These are phyloP conservation scores for Montipora efflorescens DNA, from an alignment of 64 coral and sea anemone species.

Conservation along the genomic window DNA sequence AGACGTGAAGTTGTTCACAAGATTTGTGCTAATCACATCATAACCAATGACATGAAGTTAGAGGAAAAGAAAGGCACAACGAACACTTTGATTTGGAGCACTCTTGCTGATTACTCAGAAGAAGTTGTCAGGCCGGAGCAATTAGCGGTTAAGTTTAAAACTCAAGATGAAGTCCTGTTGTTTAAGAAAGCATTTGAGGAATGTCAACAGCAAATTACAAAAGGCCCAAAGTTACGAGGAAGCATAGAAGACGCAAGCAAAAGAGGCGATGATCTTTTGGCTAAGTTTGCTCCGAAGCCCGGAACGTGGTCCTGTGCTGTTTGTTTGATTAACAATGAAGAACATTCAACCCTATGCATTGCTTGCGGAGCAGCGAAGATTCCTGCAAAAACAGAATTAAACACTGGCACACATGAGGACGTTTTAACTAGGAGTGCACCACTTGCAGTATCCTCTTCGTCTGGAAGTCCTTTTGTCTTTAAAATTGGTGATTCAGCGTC, in stretches of 20 bases:
- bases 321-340: slow-evolving; percentile 53
- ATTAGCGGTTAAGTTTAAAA: slow-evolving; percentile 95
- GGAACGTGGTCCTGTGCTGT: slow-evolving; percentile 72
- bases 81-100: slow-evolving; percentile 80
- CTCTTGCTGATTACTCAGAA: slow-evolving; percentile 87
- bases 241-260: not conserved
- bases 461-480: not conserved
- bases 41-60: slow-evolving; percentile 85
- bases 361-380: slow-evolving; percentile 72
- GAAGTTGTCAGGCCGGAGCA: slow-evolving; percentile 86
- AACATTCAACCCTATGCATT: slow-evolving; percentile 47
- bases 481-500: not conserved
- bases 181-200: slow-evolving; percentile 71
- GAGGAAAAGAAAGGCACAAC: slow-evolving; percentile 69
- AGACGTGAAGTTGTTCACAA: slow-evolving; percentile 94
- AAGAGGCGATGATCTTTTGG: not conserved
- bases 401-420: not conserved
- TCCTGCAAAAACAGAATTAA: not conserved
- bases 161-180: slow-evolving; percentile 55
- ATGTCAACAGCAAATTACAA: slow-evolving; percentile 30
- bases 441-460: not conserved
- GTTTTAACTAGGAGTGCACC: not conserved
- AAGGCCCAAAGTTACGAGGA: not conserved
- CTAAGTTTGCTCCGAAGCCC: slow-evolving; percentile 65
- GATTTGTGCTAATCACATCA: slow-evolving; percentile 95